Evolutionary conservation across 2,797 vertebrate genomes (phyloP), one percentile per base, ranked within the genome.

Genomic region (Hydrophis major): DNA sequence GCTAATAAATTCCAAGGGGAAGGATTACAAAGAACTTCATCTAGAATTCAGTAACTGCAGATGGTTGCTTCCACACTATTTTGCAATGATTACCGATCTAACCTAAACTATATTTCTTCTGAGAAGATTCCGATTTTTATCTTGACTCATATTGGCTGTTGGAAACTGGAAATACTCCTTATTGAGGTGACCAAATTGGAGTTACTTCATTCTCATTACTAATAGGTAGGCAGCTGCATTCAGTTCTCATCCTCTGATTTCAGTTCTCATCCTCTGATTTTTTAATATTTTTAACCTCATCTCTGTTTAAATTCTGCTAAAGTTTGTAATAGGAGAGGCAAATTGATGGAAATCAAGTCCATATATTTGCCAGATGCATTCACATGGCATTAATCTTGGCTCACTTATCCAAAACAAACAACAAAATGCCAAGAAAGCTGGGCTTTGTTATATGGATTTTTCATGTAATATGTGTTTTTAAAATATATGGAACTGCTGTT

Each of bases 1-100:
- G 8, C 93, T 96, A 97, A 96, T 95, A 94, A 93, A 96, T 96
- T 96, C 95, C 95, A 95, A 95, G 94, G 96, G 95, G 95, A 95
- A 95, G 95, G 93, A 96, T 97, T 97, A 94, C 90, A 94, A 94
- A 95, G 94, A 47, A 32, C 53, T 92, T 92, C 96, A 93, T 94
- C 94, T 94, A 94, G 90, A 95, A 94, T 94, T 55, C 94, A 92
- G 95, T 27, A 93, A 92, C 88, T 86, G 93, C 96, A 96, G 96
- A 94, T 96, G 93, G 94, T 95, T 95, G 86, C 89, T 93, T 95
- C 94, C 94, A 74, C 93, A 37, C 88, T 53, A 56, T 94, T 94
- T 91, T 92, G 69, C 90, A 94, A 91, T 47, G 87, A 89, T 92
- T 83, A 53, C 94, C 90, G 88, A 42, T 90, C 42, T 55, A 92